Base-by-base conservation (phyloP, 2,797 vertebrate species). In the Antennarius maculatus region DNA sequence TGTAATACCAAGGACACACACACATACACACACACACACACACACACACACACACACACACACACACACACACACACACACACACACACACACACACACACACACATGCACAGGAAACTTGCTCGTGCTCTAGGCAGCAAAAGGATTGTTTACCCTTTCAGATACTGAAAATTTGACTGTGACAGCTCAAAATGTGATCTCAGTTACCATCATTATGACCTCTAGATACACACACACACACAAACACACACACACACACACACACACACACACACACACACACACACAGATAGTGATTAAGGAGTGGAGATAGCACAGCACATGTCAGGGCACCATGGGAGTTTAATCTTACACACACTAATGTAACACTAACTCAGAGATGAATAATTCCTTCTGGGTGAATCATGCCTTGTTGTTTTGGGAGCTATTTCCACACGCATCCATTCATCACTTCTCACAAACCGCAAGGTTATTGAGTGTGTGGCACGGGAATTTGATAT, bases 51-150 rank as follows among this genome's bases (percentile, higher is more conserved):
- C 61, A 43, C 68, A 66, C 61, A 63, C 61, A 70, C 66, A 54
- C 23, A 66, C 63, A 54, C 49, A 68, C 47, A 56, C 65, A 68
- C 18, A 56, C 47, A 46, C 46, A 51, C 61, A 51, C 37, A 74
- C 17, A 62, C 61, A 76, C 59, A 70, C 66, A 61, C 23, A 34
- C 31, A 34, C 31, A 34, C 31, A 34, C 7, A 34, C 7, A 34
- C 7, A 34, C 7, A 34, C 31, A 34, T 3, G 4, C 5, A 34
- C 72, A 83, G 86, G 87, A 88, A 87, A 65, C 55, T 58, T 65
- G 83, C 52, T 59, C 74, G 68, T 65, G 54, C 61, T 48, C 56
- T 54, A 85, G 85, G 87, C 89, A 89, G 86, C 86, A 90, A 88
- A 80, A 17, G 66, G 63, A 53, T 59, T 71, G 78, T 73, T 88